Evolutionary conservation across 2,797 vertebrate species (phyloP), one percentile per base, ranked within the genome.

Genomic region (Aselliscus stoliczkanus): DNA sequence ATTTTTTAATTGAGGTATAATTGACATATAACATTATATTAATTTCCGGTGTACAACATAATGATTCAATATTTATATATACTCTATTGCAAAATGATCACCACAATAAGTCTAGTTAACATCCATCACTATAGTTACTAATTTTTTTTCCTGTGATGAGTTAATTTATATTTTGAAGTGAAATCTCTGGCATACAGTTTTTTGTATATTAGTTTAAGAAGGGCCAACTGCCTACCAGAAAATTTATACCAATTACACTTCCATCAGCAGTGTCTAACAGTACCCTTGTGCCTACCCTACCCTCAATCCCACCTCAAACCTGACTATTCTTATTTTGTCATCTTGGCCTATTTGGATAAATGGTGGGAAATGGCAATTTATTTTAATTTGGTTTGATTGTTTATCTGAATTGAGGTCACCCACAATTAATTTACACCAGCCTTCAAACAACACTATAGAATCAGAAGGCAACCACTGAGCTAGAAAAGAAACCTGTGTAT

Each of bases 101-200:
- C 25, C 34, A 72, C 39, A 72, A 70, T 70, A 70, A 72, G 14
- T 72, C 69, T 72, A 72, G 42, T 29, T 17, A 44, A 72, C 69
- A 72, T 72, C 27, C 14, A 4, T 72, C 25, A 72, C 69, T 25
- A 72, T 69, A 72, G 12, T 72, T 72, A 31, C 25, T 29, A 73
- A n/a, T 4, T 13, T 14, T 75, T 60, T 88, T 75, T 62, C 42
- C 62, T 34, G 12, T 77, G 50, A n/a, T 25, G 31, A 39, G 54
- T 80, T 91, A 47, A 72, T 18, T 95, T 90, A 85, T 90, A 81
- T 82, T 95, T 76, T 77, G 50, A 93, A 77, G 34, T 62, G 27
- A 88, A 67, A 73, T 44, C n/a, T 90, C 96, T 58, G 23, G 12
- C 39, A 82, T 44, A 79, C 7, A 47, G n/a, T 12, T 67, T 54